phyloP scores from a whole-genome alignment of 2,113 vertebrate species.

The Dryoscopus gambensis region DNA sequence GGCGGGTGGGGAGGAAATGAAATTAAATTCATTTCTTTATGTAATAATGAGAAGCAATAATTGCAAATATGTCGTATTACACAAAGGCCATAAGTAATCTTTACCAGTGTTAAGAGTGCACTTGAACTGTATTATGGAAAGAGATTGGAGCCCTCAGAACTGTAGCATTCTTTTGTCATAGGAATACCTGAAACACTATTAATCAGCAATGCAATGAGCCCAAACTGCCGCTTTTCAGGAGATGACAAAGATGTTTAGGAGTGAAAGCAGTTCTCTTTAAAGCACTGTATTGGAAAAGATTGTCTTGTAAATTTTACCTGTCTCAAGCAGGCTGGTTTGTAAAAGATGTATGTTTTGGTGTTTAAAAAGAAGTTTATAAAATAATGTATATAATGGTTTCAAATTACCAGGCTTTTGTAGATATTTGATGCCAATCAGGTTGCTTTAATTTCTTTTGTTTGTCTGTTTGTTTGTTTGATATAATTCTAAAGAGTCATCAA shows the following conservation, averaged over 20 bases:
- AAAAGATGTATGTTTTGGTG: conserved; percentile 87
- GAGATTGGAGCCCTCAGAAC: conserved; percentile 59
- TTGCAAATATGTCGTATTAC: conserved; percentile 66
- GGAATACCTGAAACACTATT: conserved; percentile 55
- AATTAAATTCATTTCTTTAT: conserved; percentile 61
- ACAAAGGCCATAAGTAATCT: conserved; percentile 77
- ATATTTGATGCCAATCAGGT: conserved; percentile 82
- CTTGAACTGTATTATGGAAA: conserved; percentile 57
- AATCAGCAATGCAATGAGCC: conserved; percentile 62
- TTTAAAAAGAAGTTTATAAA: conserved; percentile 84
- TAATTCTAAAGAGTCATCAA: conserved; percentile 54
- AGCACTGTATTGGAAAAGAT: conserved; percentile 79
- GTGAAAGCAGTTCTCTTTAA: conserved; percentile 71
- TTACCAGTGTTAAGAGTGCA: conserved; percentile 69
- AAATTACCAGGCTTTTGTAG: conserved; percentile 87
- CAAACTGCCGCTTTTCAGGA: conserved; percentile 70
- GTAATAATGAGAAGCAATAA: conserved; percentile 80
- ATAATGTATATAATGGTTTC: conserved; percentile 89
- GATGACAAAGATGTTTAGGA: conserved; percentile 64
- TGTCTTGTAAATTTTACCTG: conserved; percentile 81
- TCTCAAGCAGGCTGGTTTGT: conserved; percentile 79
- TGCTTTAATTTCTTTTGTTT: conserved; percentile 71
- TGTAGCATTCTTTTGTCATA: conserved; percentile 54
- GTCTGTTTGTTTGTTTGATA: conserved; percentile 45
- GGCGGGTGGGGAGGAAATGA: conserved; percentile 51